A percentile compares a stretch with the other conserved stretches of the same genome.
Conservation (phyloP, 2,888 invertebrate species). For the Lordiphosa andalusiaca region DNA sequence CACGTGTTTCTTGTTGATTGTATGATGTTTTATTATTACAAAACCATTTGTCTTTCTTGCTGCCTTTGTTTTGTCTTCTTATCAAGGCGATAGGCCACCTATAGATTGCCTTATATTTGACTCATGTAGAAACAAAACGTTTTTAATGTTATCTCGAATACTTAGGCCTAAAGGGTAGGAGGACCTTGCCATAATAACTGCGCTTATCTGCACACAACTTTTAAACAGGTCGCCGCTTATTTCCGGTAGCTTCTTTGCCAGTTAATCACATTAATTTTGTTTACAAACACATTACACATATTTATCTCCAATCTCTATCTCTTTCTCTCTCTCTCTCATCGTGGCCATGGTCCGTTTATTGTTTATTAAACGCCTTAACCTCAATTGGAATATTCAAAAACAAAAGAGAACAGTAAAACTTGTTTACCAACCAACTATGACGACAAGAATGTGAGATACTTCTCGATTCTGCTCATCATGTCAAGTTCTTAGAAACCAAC, state of each 20-base stretch:
- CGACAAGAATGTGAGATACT: slow-evolving; percentile 29
- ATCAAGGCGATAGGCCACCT: slow-evolving; percentile 20
- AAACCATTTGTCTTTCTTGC: too few relatives aligned
- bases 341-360: slow-evolving; percentile 18
- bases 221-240: slow-evolving; percentile 29
- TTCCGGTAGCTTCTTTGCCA: slow-evolving; percentile 39
- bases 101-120: slow-evolving; percentile 41
- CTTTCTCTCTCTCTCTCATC: slow-evolving; percentile 2
- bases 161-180: slow-evolving; percentile 21
- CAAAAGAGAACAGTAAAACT: slow-evolving; percentile 35
- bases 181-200: slow-evolving; percentile 27
- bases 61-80: slow-evolving; percentile 1
- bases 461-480: slow-evolving; percentile 45
- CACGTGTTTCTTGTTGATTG: too few relatives aligned
- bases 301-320: slow-evolving; percentile 27
- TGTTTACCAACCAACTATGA: slow-evolving; percentile 46
- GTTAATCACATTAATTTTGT: slow-evolving; percentile 20
- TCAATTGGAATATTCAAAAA: slow-evolving; percentile 12
- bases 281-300: slow-evolving; percentile 40
- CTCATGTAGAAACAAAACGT: slow-evolving; percentile 24
- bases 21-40: too few relatives aligned
- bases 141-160: slow-evolving; percentile 34
- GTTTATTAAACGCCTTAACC: slow-evolving; percentile 28
- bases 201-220: slow-evolving; percentile 31
- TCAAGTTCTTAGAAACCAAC: slow-evolving; percentile 50